Conservation (phyloP, 1,140 invertebrate genomes). For the Drosophila mauritiana region DNA sequence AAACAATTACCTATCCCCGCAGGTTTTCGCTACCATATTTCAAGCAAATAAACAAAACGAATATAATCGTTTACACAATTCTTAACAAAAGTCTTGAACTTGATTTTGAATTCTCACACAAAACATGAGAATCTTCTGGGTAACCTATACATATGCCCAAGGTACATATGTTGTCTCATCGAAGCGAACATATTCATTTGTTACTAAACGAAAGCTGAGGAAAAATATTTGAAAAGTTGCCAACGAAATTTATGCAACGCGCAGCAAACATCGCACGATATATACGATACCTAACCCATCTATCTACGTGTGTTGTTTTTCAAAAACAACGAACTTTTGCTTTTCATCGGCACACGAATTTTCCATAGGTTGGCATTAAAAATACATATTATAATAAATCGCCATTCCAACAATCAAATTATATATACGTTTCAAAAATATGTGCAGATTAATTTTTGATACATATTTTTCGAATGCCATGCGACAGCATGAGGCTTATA, state of each 20-base stretch:
- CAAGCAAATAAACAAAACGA: conserved; percentile 26
- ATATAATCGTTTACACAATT: conserved; percentile 31
- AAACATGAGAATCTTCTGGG: conserved; percentile 24
- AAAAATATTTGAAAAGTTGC: conserved; percentile 76
- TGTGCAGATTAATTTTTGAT: conserved; percentile 34
- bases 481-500: conserved; percentile 27
- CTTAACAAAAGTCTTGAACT: conserved; percentile 70
- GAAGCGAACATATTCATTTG: conserved; percentile 69
- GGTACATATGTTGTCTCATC: conserved; percentile 47
- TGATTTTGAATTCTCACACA: conserved; percentile 65
- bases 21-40: not conserved
- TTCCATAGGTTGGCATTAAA: conserved; percentile 42
- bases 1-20: not conserved
- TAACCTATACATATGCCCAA: conserved; percentile 12
- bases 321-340: conserved; percentile 32
- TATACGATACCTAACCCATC: conserved; percentile 36
- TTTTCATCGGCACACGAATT: conserved; percentile 53
- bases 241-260: conserved; percentile 75
- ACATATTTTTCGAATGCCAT: conserved; percentile 24
- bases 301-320: conserved; percentile 41
- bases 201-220: conserved; percentile 60
- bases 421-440: conserved; percentile 21
- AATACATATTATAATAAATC: conserved; percentile 28
- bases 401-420: conserved; percentile 43
- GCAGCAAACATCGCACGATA: conserved; percentile 43